Evolutionary conservation across 2,888 invertebrate genomes (phyloP).

Genomic region (Strigamia crassipes): DNA sequence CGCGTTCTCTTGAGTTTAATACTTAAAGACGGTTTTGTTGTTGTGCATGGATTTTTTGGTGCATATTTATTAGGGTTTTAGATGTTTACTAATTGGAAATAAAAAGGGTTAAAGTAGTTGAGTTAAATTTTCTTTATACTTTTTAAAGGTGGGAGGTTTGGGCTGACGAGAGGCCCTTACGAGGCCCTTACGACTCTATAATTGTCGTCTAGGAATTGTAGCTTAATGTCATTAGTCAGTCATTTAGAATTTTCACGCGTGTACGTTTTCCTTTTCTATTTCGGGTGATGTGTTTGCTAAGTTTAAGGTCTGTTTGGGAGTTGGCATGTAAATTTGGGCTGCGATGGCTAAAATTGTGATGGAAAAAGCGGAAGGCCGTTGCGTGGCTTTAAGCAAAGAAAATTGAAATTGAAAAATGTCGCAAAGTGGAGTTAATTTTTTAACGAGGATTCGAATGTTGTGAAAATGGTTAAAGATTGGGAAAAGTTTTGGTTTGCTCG

Average conservation of each 20-base stretch:
- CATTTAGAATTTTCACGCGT: conserved; percentile 1
- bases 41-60: neutral
- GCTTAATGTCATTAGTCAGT: neutral
- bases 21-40: conserved; percentile 7
- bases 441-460: too few relatives aligned
- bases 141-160: neutral
- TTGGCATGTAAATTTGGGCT: neutral
- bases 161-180: neutral
- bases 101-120: conserved; percentile 5
- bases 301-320: neutral
- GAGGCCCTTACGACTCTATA: conserved; percentile 5
- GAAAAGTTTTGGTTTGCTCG: neutral
- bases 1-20: neutral
- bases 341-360: too few relatives aligned
- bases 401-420: too few relatives aligned
- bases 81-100: conserved; percentile 12
- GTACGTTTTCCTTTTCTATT: neutral
- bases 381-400: too few relatives aligned
- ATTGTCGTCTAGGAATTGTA: conserved; percentile 6
- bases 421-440: too few relatives aligned
- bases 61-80: conserved; percentile 27
- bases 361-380: too few relatives aligned
- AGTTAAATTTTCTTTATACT: neutral
- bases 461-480: neutral
- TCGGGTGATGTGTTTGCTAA: neutral